Evolutionary conservation across 2,888 invertebrate species (phyloP).

Genomic region (Aleiodes leptofemur): DNA sequence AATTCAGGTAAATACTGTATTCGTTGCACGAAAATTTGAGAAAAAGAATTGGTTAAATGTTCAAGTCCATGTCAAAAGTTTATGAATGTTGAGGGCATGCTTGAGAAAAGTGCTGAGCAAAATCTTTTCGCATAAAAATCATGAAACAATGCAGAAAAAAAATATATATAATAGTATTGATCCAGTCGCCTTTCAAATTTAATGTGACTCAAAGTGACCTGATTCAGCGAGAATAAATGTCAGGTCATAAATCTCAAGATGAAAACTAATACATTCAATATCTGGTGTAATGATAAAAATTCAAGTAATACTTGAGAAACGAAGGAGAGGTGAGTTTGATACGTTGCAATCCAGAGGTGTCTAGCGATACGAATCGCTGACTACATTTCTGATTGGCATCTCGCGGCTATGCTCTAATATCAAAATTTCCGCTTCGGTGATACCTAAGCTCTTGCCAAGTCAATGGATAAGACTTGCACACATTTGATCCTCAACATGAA

Average conservation of each 20-base stretch:
- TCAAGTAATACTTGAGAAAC: constrained; percentile 27
- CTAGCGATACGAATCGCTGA: constrained; percentile 53
- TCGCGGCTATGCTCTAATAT: constrained; percentile 26
- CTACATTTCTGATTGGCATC: constrained; percentile 48
- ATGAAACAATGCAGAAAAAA: constrained; percentile 3
- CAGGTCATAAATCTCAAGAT: constrained; percentile 47
- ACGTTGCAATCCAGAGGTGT: constrained; percentile 21
- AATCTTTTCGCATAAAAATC: constrained; percentile 1
- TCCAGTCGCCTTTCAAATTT: neutral
- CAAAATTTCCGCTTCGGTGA: constrained; percentile 42
- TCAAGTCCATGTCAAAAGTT: too few relatives aligned
- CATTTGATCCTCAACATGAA: constrained; percentile 11
- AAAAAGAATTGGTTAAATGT: too few relatives aligned
- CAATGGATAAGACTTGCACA: constrained; percentile 13
- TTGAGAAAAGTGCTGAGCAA: neutral
- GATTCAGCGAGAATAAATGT: constrained; percentile 39
- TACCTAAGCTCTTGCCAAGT: constrained; percentile 44
- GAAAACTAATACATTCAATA: constrained; percentile 57
- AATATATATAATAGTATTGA: constrained; percentile 8
- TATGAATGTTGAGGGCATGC: too few relatives aligned
- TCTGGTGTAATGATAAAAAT: constrained; percentile 35
- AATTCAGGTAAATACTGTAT: too few relatives aligned
- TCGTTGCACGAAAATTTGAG: too few relatives aligned
- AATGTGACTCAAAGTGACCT: constrained; percentile 9
- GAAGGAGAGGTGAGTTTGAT: neutral